Conservation (phyloP, 2,888 invertebrate species). For the Lasioglossum lativentre region DNA sequence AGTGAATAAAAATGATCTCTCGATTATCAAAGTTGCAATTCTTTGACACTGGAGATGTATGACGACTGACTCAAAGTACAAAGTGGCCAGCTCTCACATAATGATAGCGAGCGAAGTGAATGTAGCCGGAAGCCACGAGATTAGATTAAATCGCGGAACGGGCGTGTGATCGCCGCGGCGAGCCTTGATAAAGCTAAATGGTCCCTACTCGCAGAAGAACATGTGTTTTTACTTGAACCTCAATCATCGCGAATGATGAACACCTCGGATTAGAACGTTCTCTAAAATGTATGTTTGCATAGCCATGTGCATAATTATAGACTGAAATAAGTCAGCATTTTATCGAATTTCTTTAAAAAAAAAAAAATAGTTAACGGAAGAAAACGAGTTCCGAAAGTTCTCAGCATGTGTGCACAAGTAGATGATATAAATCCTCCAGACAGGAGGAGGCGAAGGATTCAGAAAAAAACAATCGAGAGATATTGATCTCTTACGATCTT, state of each 20-base stretch:
- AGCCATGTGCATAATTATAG: neutral
- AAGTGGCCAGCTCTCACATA: neutral
- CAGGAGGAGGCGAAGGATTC: neutral
- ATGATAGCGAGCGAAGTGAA: neutral
- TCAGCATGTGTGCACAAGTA: constrained; percentile 1
- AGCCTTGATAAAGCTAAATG: neutral
- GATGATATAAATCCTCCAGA: neutral
- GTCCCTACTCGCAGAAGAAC: neutral
- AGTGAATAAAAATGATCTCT: neutral
- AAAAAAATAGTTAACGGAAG: too few relatives aligned
- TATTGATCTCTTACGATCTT: neutral
- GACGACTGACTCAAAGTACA: neutral
- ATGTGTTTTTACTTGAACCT: neutral
- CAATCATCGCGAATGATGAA: neutral
- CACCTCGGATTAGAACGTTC: neutral
- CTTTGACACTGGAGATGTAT: neutral
- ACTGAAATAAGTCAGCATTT: neutral
- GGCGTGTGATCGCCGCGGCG: neutral
- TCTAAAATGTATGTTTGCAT: neutral
- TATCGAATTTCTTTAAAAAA: too few relatives aligned
- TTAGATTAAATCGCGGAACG: neutral
- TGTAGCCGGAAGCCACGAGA: neutral
- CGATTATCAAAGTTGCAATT: neutral
- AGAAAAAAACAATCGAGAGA: neutral
- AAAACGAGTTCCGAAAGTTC: neutral